Base-by-base conservation (phyloP, 2,113 vertebrate genomes). In the Alexandromys fortis region DNA sequence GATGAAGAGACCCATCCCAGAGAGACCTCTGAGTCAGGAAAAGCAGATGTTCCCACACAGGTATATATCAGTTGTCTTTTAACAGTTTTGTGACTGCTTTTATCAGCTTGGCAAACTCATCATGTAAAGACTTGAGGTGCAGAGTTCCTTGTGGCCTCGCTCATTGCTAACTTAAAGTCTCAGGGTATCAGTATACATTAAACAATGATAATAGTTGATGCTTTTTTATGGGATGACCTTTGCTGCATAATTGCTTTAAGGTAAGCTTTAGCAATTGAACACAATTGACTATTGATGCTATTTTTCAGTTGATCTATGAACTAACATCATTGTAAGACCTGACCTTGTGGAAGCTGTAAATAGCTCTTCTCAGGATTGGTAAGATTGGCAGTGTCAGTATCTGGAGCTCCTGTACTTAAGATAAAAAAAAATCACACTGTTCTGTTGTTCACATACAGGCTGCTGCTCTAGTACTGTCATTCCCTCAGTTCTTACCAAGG, bases 1-100 rank as follows among this genome's bases (percentile, higher is more conserved):
- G 89, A 92, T 73, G 96, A 98, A 72, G 97, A 94, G 63, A 96
- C n/a, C 93, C 88, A 97, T 65, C 86, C 85, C 55, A 96, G 97
- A 95, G 96, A 97, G 96, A 96, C 90, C 17, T 0, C 49, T 0
- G 0, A 81, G 38, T 96, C 97, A 96, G 94, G 45, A 92, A 96
- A 97, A 90, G 89, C 93, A 92, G 96, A 47, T 79, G 63, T 70
- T 82, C 78, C 91, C 63, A 90, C 94, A 65, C 86, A 98, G 97
- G 97, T 98, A 98, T 61, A 63, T 16, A 21, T 91, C 35, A 93
- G 5, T 58, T 79, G 81, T 85, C 81, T 28, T 95, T 94, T 91
- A 1, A 85, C 68, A 3, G 38, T 95, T 75, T 42, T 63, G 8
- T 90, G 83, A 26, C 30, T 85, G 77, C n/a, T 72, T 93, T 96